Conservation (phyloP, 2,888 invertebrate species). For the Panzeria rudis region DNA sequence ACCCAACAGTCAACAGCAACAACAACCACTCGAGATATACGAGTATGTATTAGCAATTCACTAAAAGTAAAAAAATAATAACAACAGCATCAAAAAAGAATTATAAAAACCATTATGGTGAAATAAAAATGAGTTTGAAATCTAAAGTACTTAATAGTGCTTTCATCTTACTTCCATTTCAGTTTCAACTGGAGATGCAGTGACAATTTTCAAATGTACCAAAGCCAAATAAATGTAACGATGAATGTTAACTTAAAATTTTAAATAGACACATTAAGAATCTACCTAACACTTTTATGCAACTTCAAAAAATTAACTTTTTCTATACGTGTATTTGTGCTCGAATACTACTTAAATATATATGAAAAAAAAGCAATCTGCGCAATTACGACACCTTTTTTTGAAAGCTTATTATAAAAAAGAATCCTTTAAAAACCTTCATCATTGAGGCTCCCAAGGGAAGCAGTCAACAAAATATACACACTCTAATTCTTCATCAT, state of each 20-base stretch:
- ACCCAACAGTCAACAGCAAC: slow-evolving; percentile 41
- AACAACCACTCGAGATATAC: slow-evolving; percentile 20
- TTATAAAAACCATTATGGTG: slow-evolving; percentile 37
- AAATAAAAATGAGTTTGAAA: slow-evolving; percentile 48
- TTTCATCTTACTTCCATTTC: slow-evolving; percentile 73
- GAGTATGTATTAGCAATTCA: slow-evolving; percentile 56
- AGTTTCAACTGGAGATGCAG: background rate
- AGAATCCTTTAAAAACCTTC: slow-evolving; percentile 41
- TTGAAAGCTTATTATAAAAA: slow-evolving; percentile 41
- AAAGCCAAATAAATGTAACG: background rate
- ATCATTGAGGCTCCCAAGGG: slow-evolving; percentile 53
- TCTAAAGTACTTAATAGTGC: slow-evolving; percentile 53
- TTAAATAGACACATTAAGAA: background rate
- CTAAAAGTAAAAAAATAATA: slow-evolving; percentile 36
- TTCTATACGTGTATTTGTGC: background rate
- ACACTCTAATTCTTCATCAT: slow-evolving; percentile 31
- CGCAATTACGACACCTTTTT: slow-evolving; percentile 81
- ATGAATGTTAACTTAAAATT: background rate
- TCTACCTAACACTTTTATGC: background rate
- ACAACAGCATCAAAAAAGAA: slow-evolving; percentile 25
- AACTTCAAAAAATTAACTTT: slow-evolving; percentile 9
- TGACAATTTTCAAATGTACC: background rate
- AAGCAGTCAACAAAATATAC: slow-evolving; percentile 25
- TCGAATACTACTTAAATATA: slow-evolving; percentile 16
- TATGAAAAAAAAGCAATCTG: slow-evolving; percentile 75